A percentile compares a stretch with the other conserved stretches of the same genome.
phyloP scores from a whole-genome alignment of 2,113 vertebrate genomes.

The Ceyx margarethae region DNA sequence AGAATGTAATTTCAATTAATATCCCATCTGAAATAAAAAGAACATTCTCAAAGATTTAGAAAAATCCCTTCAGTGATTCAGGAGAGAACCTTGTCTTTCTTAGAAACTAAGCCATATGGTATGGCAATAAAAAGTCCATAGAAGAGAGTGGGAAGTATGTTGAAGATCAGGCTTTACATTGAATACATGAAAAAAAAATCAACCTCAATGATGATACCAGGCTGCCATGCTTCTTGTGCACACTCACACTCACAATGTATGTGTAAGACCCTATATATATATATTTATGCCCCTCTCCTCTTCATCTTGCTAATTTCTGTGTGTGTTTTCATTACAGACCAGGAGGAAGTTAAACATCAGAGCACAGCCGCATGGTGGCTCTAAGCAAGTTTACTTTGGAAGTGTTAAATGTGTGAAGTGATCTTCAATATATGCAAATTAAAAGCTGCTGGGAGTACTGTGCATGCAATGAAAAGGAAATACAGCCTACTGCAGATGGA shows the following conservation, averaged over 20 bases:
- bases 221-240: not conserved
- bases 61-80: not conserved
- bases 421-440: conserved; percentile 56
- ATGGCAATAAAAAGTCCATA: not conserved
- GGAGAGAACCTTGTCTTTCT: not conserved
- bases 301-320: not conserved
- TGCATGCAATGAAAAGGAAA: conserved; percentile 41
- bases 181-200: conserved; percentile 1
- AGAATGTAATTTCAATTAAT: conserved; percentile 55
- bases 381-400: conserved; percentile 40
- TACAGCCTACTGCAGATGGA: conserved; percentile 34
- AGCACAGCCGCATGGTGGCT: not conserved
- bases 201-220: not conserved
- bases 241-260: not conserved
- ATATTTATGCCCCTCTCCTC: not conserved
- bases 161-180: not conserved
- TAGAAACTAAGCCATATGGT: not conserved
- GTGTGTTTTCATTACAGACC: not conserved
- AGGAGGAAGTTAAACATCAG: not conserved
- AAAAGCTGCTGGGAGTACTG: conserved; percentile 54
- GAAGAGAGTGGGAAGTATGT: not conserved
- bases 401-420: conserved; percentile 52
- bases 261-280: not conserved
- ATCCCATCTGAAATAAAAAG: conserved; percentile 53
- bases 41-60: not conserved